phyloP scores from a whole-genome alignment of 2,113 vertebrate species.

The Picathartes gymnocephalus region DNA sequence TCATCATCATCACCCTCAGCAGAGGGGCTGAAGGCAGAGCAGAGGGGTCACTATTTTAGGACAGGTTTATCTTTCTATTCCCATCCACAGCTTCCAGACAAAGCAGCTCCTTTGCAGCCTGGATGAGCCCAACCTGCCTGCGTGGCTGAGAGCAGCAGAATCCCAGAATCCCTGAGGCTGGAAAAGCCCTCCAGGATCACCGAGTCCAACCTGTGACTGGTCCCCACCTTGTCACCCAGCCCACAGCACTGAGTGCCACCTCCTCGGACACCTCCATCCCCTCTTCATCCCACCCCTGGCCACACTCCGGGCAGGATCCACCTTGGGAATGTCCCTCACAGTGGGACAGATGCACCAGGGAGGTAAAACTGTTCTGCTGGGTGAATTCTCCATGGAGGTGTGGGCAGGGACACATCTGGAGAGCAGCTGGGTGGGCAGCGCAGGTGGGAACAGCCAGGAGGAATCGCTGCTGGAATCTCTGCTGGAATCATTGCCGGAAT shows the following conservation, averaged over 20 bases:
- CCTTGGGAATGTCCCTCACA: background rate
- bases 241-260: background rate
- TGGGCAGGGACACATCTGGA: background rate
- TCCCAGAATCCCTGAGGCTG: background rate
- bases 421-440: background rate
- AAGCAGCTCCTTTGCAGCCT: background rate
- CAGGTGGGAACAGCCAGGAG: background rate
- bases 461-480: background rate
- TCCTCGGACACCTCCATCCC: background rate
- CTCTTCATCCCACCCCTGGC: background rate
- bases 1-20: background rate
- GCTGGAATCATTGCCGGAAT: background rate
- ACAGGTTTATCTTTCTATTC: background rate
- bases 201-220: background rate
- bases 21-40: background rate
- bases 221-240: background rate
- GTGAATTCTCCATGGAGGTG: background rate
- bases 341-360: fast-evolving
- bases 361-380: background rate
- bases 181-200: background rate
- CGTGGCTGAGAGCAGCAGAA: background rate
- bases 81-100: background rate
- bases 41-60: background rate
- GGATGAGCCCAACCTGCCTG: background rate
- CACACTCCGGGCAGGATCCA: background rate